These are phyloP conservation scores for Diplodus sargus DNA, from an alignment of 2,797 vertebrate species.

Conservation along the genomic window DNA sequence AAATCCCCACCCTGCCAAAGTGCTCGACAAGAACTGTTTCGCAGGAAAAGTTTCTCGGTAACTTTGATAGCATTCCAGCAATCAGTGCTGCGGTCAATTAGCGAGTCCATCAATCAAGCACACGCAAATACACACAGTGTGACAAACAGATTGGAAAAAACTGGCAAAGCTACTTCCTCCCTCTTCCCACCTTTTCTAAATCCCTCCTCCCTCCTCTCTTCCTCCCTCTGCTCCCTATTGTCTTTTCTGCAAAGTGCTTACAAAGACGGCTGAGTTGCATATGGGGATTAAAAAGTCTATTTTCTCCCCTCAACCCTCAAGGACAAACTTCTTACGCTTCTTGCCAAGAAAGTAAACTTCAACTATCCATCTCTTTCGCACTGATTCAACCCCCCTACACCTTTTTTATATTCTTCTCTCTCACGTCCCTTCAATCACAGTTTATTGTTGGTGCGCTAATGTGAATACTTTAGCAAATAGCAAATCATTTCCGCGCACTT, in stretches of 20 bases:
- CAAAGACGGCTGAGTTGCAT: constrained; percentile 73
- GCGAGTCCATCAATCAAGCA: constrained; percentile 24
- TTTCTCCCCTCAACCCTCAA: constrained; percentile 69
- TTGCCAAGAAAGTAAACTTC: constrained; percentile 70
- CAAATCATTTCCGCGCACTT: constrained; percentile 30
- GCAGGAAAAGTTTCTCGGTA: constrained; percentile 2
- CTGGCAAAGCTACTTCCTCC: constrained; percentile 21
- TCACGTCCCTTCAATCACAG: constrained; percentile 30
- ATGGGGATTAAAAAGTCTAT: constrained; percentile 72
- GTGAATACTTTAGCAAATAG: constrained; percentile 25
- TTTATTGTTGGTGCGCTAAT: constrained; percentile 22
- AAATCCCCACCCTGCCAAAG: neutral
- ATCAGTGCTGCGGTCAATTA: constrained; percentile 18
- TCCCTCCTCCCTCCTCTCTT: constrained; percentile 9
- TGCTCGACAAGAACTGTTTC: neutral
- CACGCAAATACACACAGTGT: constrained; percentile 21
- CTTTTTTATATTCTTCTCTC: constrained; percentile 26
- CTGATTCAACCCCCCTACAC: constrained; percentile 18
- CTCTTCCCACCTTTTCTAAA: constrained; percentile 42
- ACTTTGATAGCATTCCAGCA: constrained; percentile 8
- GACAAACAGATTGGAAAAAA: constrained; percentile 37
- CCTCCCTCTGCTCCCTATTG: constrained; percentile 43
- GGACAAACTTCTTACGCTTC: constrained; percentile 69
- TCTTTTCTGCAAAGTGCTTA: constrained; percentile 75
- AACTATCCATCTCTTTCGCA: constrained; percentile 45